Evolutionary conservation across 2,113 vertebrate genomes (phyloP).

Genomic region (Stegastes partitus): DNA sequence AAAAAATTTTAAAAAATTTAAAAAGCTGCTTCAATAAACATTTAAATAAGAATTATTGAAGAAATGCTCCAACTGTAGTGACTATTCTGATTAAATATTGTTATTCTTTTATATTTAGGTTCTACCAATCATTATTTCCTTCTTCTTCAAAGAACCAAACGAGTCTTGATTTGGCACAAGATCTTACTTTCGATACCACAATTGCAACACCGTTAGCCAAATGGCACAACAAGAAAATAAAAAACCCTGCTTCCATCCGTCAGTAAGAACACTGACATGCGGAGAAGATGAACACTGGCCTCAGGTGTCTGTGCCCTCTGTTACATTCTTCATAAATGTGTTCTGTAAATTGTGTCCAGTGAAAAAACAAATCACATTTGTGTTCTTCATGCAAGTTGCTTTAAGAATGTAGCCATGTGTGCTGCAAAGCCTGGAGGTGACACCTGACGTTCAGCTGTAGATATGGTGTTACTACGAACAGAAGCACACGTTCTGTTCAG

Average conservation of each 20-base stretch:
- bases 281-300: background rate
- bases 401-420: slow-evolving; percentile 18
- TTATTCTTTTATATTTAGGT: too few species aligned
- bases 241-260: background rate
- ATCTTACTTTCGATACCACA: background rate
- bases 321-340: background rate
- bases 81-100: background rate
- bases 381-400: background rate
- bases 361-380: slow-evolving; percentile 49
- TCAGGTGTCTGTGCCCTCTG: background rate
- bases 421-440: slow-evolving; percentile 22
- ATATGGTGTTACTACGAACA: slow-evolving; percentile 10
- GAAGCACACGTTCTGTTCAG: background rate
- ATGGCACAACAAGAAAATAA: background rate
- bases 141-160: background rate
- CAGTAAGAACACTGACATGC: background rate
- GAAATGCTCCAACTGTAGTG: background rate
- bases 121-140: too few species aligned
- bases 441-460: slow-evolving; percentile 23
- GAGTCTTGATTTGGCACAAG: background rate
- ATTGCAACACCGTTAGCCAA: background rate
- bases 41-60: background rate
- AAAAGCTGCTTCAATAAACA: background rate
- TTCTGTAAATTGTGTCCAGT: background rate
- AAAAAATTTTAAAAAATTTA: background rate